A percentile compares a stretch with the other conserved stretches of the same genome.
These are phyloP conservation scores for Centropus unirufus DNA, from an alignment of 2,113 vertebrate genomes.

Conservation along the genomic window DNA sequence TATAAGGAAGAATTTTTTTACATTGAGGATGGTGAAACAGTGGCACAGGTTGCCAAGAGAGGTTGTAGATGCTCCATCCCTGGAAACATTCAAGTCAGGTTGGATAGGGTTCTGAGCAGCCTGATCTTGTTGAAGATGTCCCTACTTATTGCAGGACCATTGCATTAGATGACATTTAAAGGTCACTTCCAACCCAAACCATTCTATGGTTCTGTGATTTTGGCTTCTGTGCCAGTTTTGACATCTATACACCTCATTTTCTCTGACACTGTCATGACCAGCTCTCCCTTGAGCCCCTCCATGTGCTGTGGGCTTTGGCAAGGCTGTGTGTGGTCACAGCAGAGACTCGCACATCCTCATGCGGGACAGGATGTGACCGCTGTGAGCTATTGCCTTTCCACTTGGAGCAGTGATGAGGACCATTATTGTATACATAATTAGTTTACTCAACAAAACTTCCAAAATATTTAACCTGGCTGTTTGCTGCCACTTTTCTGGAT, in stretches of 20 bases:
- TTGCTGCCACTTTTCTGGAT: conserved; percentile 40
- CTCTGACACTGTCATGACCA: neutral
- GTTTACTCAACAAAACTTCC: neutral
- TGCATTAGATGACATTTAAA: too few species aligned
- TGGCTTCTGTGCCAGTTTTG: neutral
- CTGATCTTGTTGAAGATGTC: too few species aligned
- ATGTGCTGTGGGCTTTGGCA: neutral
- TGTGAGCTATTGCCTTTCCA: rapidly evolving
- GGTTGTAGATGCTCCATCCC: too few species aligned
- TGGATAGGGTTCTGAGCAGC: too few species aligned
- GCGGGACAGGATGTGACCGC: neutral
- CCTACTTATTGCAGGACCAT: too few species aligned
- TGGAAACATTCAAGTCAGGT: too few species aligned
- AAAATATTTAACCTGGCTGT: conserved; percentile 15
- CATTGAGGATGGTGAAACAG: too few species aligned
- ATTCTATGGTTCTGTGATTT: neutral
- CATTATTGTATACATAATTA: neutral
- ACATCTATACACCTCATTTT: rapidly evolving
- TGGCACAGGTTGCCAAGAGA: too few species aligned
- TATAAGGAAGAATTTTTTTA: too few species aligned
- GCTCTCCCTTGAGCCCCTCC: neutral
- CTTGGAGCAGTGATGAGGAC: rapidly evolving
- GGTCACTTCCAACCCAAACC: too few species aligned
- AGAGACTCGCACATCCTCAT: neutral
- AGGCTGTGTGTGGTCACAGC: neutral